A percentile compares a stretch with the other conserved stretches of the same genome.
Conservation (phyloP, 2,888 invertebrate species). For the Parapristionchus giblindavisi region DNA sequence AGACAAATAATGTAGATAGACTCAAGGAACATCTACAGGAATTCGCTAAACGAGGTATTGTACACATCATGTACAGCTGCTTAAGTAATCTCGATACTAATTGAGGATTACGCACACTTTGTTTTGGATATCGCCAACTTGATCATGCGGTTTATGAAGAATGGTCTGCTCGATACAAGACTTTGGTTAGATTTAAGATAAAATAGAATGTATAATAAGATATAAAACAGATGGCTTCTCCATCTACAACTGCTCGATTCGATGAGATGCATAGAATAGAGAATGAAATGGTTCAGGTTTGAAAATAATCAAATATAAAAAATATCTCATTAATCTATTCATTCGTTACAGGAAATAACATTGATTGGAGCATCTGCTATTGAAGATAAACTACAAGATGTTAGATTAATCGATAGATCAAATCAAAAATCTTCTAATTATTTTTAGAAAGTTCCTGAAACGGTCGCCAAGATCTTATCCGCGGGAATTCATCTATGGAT, state of each 20-base stretch:
- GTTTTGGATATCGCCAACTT: constrained; percentile 87
- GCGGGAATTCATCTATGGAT: constrained; percentile 89
- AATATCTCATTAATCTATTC: background rate
- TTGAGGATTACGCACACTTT: constrained; percentile 83
- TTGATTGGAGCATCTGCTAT: constrained; percentile 48
- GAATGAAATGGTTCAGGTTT: constrained; percentile 9
- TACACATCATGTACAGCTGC: constrained; percentile 2
- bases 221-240: background rate
- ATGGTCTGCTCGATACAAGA: constrained; percentile 86
- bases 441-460: constrained; percentile 82
- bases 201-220: background rate
- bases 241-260: constrained; percentile 70
- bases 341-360: constrained; percentile 39
- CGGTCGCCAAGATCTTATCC: constrained; percentile 86
- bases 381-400: constrained; percentile 49
- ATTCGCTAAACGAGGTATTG: constrained; percentile 79
- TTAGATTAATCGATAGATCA: constrained; percentile 16
- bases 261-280: constrained; percentile 18
- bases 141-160: constrained; percentile 81
- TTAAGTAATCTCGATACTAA: constrained; percentile 46
- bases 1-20: constrained; percentile 30
- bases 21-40: constrained; percentile 80
- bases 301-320: background rate
- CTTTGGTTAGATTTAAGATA: constrained; percentile 76
- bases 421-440: background rate